Evolutionary conservation across 2,888 invertebrate species (phyloP).

Genomic region (Campaea margaritaria): DNA sequence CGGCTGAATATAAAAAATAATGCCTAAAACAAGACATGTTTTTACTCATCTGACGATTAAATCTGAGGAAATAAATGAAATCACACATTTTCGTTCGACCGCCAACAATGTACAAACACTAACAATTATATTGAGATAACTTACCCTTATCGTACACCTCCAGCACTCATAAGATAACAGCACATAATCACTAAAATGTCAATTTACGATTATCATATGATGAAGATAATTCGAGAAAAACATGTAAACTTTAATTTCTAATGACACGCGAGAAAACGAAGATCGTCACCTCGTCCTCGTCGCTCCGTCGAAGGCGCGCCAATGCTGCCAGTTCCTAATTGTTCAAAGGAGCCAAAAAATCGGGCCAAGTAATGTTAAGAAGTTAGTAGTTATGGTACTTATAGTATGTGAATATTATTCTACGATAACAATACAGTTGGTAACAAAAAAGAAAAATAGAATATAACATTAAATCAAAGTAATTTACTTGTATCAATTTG

Average conservation of each 20-base stretch:
- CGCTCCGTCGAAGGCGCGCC: slow-evolving; percentile 65
- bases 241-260: slow-evolving; percentile 74
- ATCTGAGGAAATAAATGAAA: slow-evolving; percentile 24
- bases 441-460: too few relatives aligned
- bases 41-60: slow-evolving; percentile 23
- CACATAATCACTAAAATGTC: slow-evolving; percentile 79
- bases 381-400: too few relatives aligned
- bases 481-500: too few relatives aligned
- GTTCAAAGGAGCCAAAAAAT: too few relatives aligned
- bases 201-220: slow-evolving; percentile 58
- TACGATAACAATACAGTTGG: too few relatives aligned
- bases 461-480: too few relatives aligned
- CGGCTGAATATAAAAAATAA: slow-evolving; percentile 10
- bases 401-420: too few relatives aligned
- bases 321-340: slow-evolving; percentile 43
- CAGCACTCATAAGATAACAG: slow-evolving; percentile 70
- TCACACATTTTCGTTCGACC: slow-evolving; percentile 37
- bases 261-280: slow-evolving; percentile 60
- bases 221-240: slow-evolving; percentile 64
- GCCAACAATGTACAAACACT: slow-evolving; percentile 39
- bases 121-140: slow-evolving; percentile 51
- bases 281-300: slow-evolving; percentile 48
- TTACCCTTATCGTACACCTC: slow-evolving; percentile 80
- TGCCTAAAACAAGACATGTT: slow-evolving; percentile 22
- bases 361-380: too few relatives aligned